Percentiles rank a stretch among this genome's conserved stretches.
phyloP scores from a whole-genome alignment of 1,140 invertebrate genomes.

The Brachionus rotundiformis region DNA sequence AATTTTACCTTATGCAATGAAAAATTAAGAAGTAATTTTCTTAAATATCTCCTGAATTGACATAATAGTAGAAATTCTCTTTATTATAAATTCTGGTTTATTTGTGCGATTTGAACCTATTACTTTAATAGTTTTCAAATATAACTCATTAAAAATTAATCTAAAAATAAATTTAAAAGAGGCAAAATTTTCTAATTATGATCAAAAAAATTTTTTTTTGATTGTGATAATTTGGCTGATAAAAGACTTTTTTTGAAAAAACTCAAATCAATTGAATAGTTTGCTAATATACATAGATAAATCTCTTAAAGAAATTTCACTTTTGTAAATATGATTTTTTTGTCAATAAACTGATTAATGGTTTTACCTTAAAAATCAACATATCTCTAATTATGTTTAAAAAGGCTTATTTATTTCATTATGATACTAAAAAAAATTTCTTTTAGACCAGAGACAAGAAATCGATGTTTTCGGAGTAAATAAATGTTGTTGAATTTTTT shows the following conservation, averaged over 20 bases:
- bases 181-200: too few species aligned
- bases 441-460: not conserved
- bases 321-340: not conserved
- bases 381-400: too few species aligned
- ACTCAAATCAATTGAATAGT: too few species aligned
- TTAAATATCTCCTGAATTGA: not conserved
- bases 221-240: too few species aligned
- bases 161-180: too few species aligned
- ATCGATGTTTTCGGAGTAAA: not conserved
- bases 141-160: not conserved
- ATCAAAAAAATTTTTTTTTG: too few species aligned
- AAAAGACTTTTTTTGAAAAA: not conserved
- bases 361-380: not conserved
- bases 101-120: too few species aligned
- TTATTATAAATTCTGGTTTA: too few species aligned
- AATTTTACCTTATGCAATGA: not conserved
- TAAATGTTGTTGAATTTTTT: constrained; percentile 17
- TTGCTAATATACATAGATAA: not conserved
- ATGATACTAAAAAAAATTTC: too few species aligned
- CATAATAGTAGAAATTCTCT: too few species aligned
- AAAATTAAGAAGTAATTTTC: not conserved
- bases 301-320: not conserved
- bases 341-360: not conserved
- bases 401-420: too few species aligned
- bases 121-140: not conserved